These are phyloP conservation scores for Chiloscyllium plagiosum DNA, from an alignment of 2,113 vertebrate species.

Conservation along the genomic window DNA sequence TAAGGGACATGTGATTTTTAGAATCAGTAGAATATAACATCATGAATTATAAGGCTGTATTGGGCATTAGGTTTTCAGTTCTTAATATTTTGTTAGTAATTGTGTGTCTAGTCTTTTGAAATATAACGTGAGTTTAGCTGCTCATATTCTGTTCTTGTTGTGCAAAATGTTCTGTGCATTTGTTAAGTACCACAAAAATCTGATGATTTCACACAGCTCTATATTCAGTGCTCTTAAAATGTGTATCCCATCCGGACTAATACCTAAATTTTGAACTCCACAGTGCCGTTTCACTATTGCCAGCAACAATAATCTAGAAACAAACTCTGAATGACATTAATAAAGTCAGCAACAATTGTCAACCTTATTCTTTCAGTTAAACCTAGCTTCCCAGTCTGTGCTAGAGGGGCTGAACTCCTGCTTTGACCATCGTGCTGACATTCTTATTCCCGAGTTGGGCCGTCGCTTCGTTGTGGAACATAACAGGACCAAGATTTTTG, in stretches of 20 bases:
- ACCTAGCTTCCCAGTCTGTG: conserved; percentile 93
- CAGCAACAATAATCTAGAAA: background rate
- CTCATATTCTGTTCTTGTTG: background rate
- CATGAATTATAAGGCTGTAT: background rate
- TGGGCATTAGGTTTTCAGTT: background rate
- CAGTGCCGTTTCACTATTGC: background rate
- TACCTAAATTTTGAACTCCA: background rate
- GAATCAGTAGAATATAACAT: background rate
- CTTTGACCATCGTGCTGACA: conserved; percentile 92
- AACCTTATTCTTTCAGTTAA: conserved; percentile 63
- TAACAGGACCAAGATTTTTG: conserved; percentile 88
- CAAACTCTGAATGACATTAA: background rate
- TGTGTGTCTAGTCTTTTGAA: background rate
- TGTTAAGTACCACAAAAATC: background rate
- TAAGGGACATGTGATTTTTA: background rate
- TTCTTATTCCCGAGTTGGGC: conserved; percentile 86
- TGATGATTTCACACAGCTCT: background rate
- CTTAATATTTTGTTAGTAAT: background rate
- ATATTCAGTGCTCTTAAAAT: background rate
- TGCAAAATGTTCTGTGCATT: background rate
- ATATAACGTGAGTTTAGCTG: background rate
- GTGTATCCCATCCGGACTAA: background rate
- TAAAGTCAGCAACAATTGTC: background rate
- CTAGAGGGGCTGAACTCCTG: conserved; percentile 95
- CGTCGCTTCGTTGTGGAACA: conserved; percentile 88